Evolutionary conservation across 2,888 invertebrate genomes (phyloP), one percentile per base, ranked within the genome.

Genomic region (Toxonevra muliebris): DNA sequence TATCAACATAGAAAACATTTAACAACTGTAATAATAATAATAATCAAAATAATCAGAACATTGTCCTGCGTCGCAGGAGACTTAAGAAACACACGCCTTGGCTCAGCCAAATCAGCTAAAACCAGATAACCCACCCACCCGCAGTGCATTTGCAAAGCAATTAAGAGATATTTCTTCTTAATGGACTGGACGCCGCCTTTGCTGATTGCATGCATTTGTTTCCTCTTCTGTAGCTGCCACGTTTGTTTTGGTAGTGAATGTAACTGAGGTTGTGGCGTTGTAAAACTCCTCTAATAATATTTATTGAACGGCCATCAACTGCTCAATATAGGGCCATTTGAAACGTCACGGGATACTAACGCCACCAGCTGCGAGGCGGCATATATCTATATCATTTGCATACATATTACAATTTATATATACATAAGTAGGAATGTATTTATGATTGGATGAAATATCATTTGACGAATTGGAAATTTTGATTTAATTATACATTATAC

Each of bases 141-240:
- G 82, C 76, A 76, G 83, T 74, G 79, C 79, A 72, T 80, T 82
- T 80, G 82, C 81, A 82, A 80, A 80, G 83, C 84, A 84, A 84
- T 85, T 84, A 84, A 84, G 82, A 76, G 80, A 81, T 84, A 83
- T 84, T 84, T 84, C 82, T 80, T 80, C 78, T 81, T 84, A 85
- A 85, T 84, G 83, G 83, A 78, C 80, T 75, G 78, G 81, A 79
- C 79, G 82, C 82, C 81, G 82, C 81, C 81, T 80, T 77, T 78
- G 77, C 80, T 80, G 79, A 81, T 81, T 80, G 79, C 76, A 74
- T 73, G 76, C 79, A 80, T 81, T 82, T 81, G 80, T 82, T 82
- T 74, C 69, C 75, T 71, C 70, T 74, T 69, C 73, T 76, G 50
- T 52, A 45, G 42, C 50, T 42, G 43, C 40, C 52, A 19, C 8